Evolutionary conservation across 2,797 vertebrate genomes (phyloP).

Genomic region (Anas bahamensis): DNA sequence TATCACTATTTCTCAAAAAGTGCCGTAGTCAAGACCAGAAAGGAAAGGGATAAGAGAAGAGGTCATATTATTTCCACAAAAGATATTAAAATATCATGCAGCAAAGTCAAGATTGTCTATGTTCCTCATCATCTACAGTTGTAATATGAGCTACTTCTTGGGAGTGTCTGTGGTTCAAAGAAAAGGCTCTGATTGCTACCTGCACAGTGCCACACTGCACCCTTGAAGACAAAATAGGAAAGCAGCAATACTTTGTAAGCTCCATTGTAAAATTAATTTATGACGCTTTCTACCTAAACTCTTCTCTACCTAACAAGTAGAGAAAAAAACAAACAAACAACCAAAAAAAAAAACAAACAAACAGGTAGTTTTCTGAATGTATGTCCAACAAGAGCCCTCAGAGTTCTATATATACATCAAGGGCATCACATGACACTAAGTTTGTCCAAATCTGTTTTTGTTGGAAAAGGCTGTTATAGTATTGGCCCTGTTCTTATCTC

Average conservation of each 20-base stretch:
- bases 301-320: neutral
- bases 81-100: accelerated
- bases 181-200: neutral
- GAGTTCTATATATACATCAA: constrained; percentile 3
- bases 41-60: neutral
- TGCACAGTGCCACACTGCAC: neutral
- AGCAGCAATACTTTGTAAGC: neutral
- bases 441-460: neutral
- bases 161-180: neutral
- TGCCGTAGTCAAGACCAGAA: neutral
- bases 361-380: neutral
- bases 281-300: neutral
- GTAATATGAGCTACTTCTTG: neutral
- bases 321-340: too few relatives aligned
- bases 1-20: neutral
- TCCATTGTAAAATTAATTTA: neutral
- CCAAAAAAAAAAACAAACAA: too few relatives aligned
- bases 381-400: neutral
- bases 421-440: neutral
- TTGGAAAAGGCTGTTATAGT: neutral
- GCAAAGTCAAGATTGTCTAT: neutral
- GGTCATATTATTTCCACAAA: neutral
- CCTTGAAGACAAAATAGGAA: neutral
- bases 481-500: constrained; percentile 65
- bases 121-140: neutral